Evolutionary conservation across 2,888 invertebrate species (phyloP).

Genomic region (Kuschelorhynchus macadamiae): DNA sequence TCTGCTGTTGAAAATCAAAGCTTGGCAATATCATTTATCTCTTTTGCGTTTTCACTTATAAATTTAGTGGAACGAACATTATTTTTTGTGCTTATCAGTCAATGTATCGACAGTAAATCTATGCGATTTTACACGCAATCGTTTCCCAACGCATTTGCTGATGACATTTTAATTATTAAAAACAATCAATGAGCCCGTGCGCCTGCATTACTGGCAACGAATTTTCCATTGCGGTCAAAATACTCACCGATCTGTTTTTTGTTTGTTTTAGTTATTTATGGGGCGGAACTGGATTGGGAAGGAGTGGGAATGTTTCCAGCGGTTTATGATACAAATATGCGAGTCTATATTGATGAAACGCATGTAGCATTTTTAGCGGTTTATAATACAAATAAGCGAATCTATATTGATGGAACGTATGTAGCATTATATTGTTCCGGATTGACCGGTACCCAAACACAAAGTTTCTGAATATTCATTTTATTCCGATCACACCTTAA

Average conservation of each 20-base stretch:
- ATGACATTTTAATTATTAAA: slow-evolving; percentile 50
- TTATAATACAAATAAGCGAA: too few relatives aligned
- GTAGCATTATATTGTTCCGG: too few relatives aligned
- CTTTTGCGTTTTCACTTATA: slow-evolving; percentile 13
- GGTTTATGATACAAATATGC: too few relatives aligned
- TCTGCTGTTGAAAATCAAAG: slow-evolving; percentile 6
- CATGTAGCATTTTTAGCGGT: too few relatives aligned
- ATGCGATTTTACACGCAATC: slow-evolving; percentile 43
- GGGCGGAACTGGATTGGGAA: neutral
- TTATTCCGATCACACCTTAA: too few relatives aligned
- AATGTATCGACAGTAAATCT: slow-evolving; percentile 29
- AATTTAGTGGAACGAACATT: slow-evolving; percentile 7
- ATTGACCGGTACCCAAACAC: too few relatives aligned
- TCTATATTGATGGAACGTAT: too few relatives aligned
- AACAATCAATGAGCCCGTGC: slow-evolving; percentile 37
- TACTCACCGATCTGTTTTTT: slow-evolving; percentile 12
- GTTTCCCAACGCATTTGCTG: slow-evolving; percentile 43
- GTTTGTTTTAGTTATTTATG: slow-evolving; percentile 25
- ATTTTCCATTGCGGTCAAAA: slow-evolving; percentile 32
- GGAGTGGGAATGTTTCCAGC: neutral
- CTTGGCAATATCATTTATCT: neutral
- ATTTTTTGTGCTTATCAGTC: slow-evolving; percentile 10
- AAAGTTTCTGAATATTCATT: too few relatives aligned
- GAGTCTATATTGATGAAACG: too few relatives aligned
- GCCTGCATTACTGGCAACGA: neutral